These are phyloP conservation scores for Drosophila phalerata DNA, from an alignment of 2,888 invertebrate genomes.

Conservation along the genomic window DNA sequence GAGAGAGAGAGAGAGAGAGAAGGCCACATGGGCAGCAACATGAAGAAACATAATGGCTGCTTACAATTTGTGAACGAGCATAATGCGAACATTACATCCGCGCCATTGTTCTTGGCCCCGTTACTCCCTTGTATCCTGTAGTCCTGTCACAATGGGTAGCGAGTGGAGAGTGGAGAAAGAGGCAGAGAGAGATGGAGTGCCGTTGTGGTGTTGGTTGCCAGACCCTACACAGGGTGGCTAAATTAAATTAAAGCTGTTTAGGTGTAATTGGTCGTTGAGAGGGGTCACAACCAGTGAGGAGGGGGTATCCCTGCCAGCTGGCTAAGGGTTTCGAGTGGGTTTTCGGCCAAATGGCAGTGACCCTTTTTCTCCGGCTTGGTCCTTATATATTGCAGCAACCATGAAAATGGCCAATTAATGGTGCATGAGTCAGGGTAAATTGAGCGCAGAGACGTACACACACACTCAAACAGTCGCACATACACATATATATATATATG, in stretches of 20 bases:
- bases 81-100: constrained; percentile 82
- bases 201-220: constrained; percentile 19
- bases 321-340: constrained; percentile 44
- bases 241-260: constrained; percentile 82
- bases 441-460: constrained; percentile 61
- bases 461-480: constrained; percentile 38
- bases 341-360: constrained; percentile 56
- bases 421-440: constrained; percentile 77
- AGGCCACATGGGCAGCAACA: constrained; percentile 60
- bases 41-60: constrained; percentile 83
- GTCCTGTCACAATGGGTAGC: constrained; percentile 1
- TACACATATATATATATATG: constrained; percentile 24
- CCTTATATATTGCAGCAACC: constrained; percentile 66
- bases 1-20: neutral
- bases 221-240: constrained; percentile 55
- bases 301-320: constrained; percentile 6
- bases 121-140: neutral
- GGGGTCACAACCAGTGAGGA: constrained; percentile 47
- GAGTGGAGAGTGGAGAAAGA: constrained; percentile 9
- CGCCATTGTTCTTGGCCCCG: constrained; percentile 73
- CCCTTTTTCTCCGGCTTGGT: constrained; percentile 59
- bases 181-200: too few relatives aligned
- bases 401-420: constrained; percentile 79
- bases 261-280: constrained; percentile 81
- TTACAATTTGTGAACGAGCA: constrained; percentile 82